Evolutionary conservation across 1,140 invertebrate genomes (phyloP), one percentile per base, ranked within the genome.

Genomic region (Bilobella aurantiaca): DNA sequence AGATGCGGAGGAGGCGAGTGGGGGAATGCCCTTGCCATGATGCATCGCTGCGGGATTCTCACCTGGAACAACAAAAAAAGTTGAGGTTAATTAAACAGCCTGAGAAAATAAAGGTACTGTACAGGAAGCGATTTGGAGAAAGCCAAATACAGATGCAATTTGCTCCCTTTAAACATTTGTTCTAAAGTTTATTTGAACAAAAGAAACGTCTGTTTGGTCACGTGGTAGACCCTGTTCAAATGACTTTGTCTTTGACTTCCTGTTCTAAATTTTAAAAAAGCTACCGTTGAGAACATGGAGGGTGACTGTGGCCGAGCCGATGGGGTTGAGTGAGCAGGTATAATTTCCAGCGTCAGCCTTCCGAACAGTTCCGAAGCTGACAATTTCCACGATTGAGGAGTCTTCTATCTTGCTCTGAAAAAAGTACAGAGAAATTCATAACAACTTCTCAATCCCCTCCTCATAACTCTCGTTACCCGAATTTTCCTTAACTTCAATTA

Each of bases 41-140:
- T 70, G 69, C 69, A 70, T 67, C 23, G 69, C 65, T 21, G 69
- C 69, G 12, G 66, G 69, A 67, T 70, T 70, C 56, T 70, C 69
- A 60, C 69, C 69, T 70, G 32, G 32, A 23, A 16, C n/a, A 25
- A 34, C 3, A 21, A 47, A 2, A 27, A 28, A 29, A 1, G 28
- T 5, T 2, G 16, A 28, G 57, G 28, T 14, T 1, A 32, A 31
- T 14, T 37, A 21, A 18, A 59, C 42, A 46, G 25, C n/a, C n/a
- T 23, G 18, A 69, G 42, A 61, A n/a, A n/a, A n/a, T n/a, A n/a
- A n/a, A n/a, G n/a, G n/a, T n/a, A n/a, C n/a, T n/a, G n/a, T n/a
- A n/a, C n/a, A n/a, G n/a, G n/a, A n/a, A n/a, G n/a, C n/a, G n/a
- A n/a, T n/a, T n/a, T n/a, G n/a, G n/a, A n/a, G n/a, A n/a, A n/a